These are phyloP conservation scores for Acyrthosiphon pisum DNA, from an alignment of 1,140 invertebrate species.

Conservation along the genomic window DNA sequence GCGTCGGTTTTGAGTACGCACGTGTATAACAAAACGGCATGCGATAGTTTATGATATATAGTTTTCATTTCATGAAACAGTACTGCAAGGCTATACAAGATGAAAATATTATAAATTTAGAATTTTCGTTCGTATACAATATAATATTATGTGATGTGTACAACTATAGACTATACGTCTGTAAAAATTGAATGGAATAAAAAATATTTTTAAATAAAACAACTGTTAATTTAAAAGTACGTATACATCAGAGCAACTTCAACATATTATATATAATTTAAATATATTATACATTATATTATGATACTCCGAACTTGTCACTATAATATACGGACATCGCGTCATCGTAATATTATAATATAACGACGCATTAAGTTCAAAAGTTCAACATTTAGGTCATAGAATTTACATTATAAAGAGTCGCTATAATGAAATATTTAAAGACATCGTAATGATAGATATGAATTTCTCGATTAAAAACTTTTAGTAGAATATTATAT, in stretches of 20 bases:
- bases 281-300: not conserved
- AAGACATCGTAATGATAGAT: not conserved
- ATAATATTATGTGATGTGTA: not conserved
- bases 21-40: not conserved
- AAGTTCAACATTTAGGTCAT: constrained; percentile 16
- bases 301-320: constrained; percentile 16
- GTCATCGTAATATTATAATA: not conserved
- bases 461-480: constrained; percentile 38
- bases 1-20: not conserved
- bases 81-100: not conserved
- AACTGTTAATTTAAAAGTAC: not conserved
- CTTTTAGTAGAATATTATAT: not conserved
- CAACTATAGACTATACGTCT: not conserved
- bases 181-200: not conserved
- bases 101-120: too few relatives aligned
- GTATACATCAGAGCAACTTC: not conserved
- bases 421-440: constrained; percentile 23
- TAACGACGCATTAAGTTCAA: constrained; percentile 18
- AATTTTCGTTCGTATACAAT: not conserved
- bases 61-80: not conserved
- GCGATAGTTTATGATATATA: not conserved
- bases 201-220: not conserved
- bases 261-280: not conserved
- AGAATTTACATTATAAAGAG: constrained; percentile 29
- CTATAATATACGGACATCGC: not conserved